These are phyloP conservation scores for Brachionus manjavacas DNA, from an alignment of 1,140 invertebrate genomes.

Conservation along the genomic window DNA sequence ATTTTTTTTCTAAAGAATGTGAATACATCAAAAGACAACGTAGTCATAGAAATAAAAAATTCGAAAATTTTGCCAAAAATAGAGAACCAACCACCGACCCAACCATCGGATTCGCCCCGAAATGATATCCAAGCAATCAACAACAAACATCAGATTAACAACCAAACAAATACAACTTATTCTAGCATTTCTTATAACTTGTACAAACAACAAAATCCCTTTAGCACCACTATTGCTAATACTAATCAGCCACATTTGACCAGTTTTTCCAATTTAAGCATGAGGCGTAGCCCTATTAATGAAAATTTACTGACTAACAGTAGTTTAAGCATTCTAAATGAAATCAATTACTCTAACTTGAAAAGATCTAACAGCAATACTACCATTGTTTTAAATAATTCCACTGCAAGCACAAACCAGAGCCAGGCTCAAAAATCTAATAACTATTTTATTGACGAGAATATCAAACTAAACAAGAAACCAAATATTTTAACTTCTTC, in stretches of 20 bases:
- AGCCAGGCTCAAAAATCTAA: not conserved
- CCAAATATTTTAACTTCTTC: not conserved
- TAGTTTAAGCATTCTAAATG: slow-evolving; percentile 3
- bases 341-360: not conserved
- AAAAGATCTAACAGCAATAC: slow-evolving; percentile 16
- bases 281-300: not conserved
- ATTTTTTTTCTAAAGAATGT: not conserved
- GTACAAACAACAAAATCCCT: not conserved
- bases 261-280: slow-evolving; percentile 19
- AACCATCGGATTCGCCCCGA: not conserved
- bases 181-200: not conserved
- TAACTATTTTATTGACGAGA: slow-evolving; percentile 3
- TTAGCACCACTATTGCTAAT: not conserved
- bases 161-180: not conserved
- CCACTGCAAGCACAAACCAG: not conserved
- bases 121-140: not conserved
- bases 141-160: not conserved
- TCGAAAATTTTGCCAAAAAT: slow-evolving; percentile 18
- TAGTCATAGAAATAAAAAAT: slow-evolving; percentile 10
- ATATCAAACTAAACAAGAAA: slow-evolving; percentile 2
- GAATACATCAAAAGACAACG: slow-evolving; percentile 7
- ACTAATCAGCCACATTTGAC: not conserved
- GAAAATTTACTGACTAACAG: not conserved
- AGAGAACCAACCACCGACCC: not conserved
- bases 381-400: not conserved